phyloP scores from a whole-genome alignment of 2,888 invertebrate species.

The Tanypteryx hageni region DNA sequence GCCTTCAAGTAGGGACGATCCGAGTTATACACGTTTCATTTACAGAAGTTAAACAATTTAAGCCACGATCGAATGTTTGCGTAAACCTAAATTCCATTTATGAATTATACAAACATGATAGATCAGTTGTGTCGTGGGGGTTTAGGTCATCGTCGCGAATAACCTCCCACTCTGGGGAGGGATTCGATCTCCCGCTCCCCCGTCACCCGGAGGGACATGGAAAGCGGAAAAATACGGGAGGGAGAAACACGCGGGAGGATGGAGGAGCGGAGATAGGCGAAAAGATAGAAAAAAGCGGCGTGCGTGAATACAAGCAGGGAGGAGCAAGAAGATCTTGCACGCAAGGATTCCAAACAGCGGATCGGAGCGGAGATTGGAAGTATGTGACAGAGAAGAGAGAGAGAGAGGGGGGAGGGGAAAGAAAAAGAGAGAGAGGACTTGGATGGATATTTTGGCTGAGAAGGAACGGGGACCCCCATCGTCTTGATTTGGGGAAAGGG shows the following conservation, averaged over 20 bases:
- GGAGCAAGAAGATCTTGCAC: background rate
- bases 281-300: background rate
- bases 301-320: background rate
- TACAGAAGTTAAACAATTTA: too few species aligned
- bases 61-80: too few species aligned
- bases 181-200: background rate
- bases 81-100: background rate
- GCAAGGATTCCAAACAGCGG: background rate
- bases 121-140: background rate
- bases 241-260: background rate
- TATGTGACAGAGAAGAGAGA: too few species aligned
- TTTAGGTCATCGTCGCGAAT: background rate
- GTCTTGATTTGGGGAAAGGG: slow-evolving; percentile 59
- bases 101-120: background rate
- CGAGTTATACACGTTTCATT: too few species aligned
- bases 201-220: background rate
- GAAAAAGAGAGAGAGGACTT: too few species aligned
- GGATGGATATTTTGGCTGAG: background rate
- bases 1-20: too few species aligned
- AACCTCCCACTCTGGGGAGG: background rate
- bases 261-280: background rate
- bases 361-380: background rate
- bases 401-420: too few species aligned
- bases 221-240: slow-evolving; percentile 19
- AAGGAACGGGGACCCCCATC: background rate